Evolutionary conservation across 2,797 vertebrate species (phyloP), one percentile per base, ranked within the genome.

Genomic region (Miichthys miiuy): DNA sequence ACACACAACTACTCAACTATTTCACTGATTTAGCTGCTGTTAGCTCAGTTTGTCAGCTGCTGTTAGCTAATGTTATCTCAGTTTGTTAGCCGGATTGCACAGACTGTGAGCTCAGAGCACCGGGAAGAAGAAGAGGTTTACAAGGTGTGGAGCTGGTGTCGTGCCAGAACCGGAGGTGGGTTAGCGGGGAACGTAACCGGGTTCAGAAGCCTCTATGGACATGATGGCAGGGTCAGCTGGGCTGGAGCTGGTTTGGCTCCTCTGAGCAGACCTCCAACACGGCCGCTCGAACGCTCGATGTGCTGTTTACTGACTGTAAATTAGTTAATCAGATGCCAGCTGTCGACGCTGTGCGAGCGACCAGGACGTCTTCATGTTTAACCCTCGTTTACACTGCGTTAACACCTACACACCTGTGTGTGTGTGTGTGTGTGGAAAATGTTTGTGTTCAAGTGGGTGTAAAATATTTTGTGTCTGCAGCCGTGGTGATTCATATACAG

Each of bases 221-320:
- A 1, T 34, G 30, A 34, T 8, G 7, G 34, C 34, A 34, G 34
- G 11, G 0, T 30, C 63, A 21, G 23, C 27, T 30, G 23, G 30
- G 9, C 41, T 14, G 34, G 7, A 34, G 34, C 34, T 34, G 30
- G 30, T 34, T 8, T 34, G 7, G 34, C 34, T 34, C 34, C 7
- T 30, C 30, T 30, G 10, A 30, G 4, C 10, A 10, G 14, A 60
- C 17, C 16, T 21, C 73, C 34, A 48, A 10, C n/a, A 47, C 25
- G 75, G 68, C 46, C 23, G 55, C 55, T 3, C 18, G 0, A 11
- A 27, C 0, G 47, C 4, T 41, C 20, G 4, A 5, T 6, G 5
- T 5, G 23, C 48, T 14, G 65, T 69, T 75, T 58, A 70, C 62
- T 10, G 54, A 41, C 55, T 81, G 68, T 66, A 75, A 81, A 81